phyloP scores from a whole-genome alignment of 2,888 invertebrate genomes.

The Trichacis sp. region DNA sequence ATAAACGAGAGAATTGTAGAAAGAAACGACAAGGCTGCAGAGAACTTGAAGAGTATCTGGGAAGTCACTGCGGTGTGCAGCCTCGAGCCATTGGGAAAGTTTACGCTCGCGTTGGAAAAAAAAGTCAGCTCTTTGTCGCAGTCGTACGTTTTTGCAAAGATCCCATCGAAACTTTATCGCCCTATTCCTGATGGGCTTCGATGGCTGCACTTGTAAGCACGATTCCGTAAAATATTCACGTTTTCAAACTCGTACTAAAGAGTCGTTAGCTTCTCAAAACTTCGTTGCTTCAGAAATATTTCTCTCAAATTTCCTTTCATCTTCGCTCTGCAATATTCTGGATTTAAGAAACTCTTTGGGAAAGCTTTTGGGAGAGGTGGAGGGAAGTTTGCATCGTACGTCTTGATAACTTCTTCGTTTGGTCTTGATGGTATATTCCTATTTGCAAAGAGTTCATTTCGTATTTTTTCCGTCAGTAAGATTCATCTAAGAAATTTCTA shows the following conservation, averaged over 20 bases:
- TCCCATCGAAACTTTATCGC: constrained; percentile 21
- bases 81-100: background rate
- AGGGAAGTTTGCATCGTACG: too few species aligned
- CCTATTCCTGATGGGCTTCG: constrained; percentile 20
- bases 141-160: constrained; percentile 1
- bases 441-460: too few species aligned
- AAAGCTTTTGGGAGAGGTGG: too few species aligned
- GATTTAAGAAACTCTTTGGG: constrained; percentile 4
- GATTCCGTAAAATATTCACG: constrained; percentile 11
- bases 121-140: background rate
- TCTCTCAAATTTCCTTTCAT: constrained; percentile 13
- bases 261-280: background rate
- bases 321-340: background rate
- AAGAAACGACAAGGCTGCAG: background rate
- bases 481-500: too few species aligned
- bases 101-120: background rate
- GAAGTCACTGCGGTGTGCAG: background rate
- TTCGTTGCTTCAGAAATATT: constrained; percentile 13
- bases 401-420: too few species aligned
- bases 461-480: too few species aligned
- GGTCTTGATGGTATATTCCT: too few species aligned
- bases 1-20: background rate
- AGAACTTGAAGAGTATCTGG: constrained; percentile 21
- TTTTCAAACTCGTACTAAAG: background rate
- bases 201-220: constrained; percentile 6